Base-by-base conservation (phyloP, 2,888 invertebrate genomes). In the Cotesia congregata region DNA sequence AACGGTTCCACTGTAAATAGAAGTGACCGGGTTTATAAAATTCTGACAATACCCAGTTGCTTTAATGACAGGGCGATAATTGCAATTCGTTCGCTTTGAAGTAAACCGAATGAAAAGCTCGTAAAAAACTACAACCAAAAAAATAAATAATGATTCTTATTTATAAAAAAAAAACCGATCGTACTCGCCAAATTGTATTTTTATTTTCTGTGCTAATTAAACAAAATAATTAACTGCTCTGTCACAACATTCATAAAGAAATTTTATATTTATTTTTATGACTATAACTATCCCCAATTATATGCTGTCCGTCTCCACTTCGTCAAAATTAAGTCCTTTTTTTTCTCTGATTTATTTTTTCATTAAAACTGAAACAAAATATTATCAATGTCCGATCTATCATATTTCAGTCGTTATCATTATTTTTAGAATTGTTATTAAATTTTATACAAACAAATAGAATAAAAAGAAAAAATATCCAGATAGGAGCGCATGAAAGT, bases 21-120 rank as follows among this genome's bases (percentile, higher is more conserved):
- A 65, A 65, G 50, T 59, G 65, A 70, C 38, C 64, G 70, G 62
- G 50, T 61, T 50, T 50, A 50, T 50, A 50, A 40, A 30, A 30
- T 65, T 20, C 12, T 67, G 67, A 74, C 67, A 20, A 50, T 64
- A 62, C 62, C 41, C 69, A 70, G n/a, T 69, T 6, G 41, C 17
- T 50, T 65, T 60, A 70, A 75, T 75, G 70, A 75, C 70, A 71
- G 70, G 60, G 64, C 59, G 61, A 75, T 71, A 75, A 75, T 75
- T 75, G 71, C 59, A 71, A 71, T 75, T 75, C 64, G 38, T 60
- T 75, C 12, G 64, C 59, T 71, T 67, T 71, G 60, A 75, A n/a
- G n/a, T n/a, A n/a, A n/a, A 17, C 62, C 4, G 15, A 74, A 61
- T 30, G 7, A 40, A 5, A 60, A 15, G 20, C 30, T n/a, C 12